A percentile compares a stretch with the other conserved stretches of the same genome.
These are phyloP conservation scores for Enteromius treurensis DNA, from an alignment of 2,797 vertebrate genomes.

Conservation along the genomic window DNA sequence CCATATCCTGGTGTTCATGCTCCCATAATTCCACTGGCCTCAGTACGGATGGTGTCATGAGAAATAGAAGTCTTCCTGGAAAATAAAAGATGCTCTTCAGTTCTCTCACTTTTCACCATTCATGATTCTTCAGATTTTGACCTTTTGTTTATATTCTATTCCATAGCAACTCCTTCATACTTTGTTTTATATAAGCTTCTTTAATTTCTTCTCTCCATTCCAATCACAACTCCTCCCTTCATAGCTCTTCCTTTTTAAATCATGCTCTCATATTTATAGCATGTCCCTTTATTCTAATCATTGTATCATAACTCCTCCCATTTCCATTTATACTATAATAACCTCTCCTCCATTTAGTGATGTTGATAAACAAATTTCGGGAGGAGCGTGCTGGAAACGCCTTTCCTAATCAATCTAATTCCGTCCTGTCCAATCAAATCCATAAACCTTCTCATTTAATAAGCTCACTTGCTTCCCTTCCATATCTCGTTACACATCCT, in stretches of 20 bases:
- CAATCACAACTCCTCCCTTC: not conserved
- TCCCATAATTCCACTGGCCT: conserved; percentile 58
- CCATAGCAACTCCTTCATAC: not conserved
- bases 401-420: no score
- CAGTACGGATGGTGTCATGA: conserved; percentile 66
- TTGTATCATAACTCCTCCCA: not conserved
- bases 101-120: not conserved
- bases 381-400: no score
- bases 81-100: conserved; percentile 66
- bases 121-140: not conserved
- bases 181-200: not conserved
- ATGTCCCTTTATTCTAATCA: not conserved
- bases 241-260: not conserved
- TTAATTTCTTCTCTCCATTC: not conserved
- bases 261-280: not conserved
- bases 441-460: no score
- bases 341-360: not conserved
- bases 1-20: conserved; percentile 63
- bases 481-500: no score
- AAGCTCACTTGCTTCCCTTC: no score
- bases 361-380: no score
- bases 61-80: conserved; percentile 72
- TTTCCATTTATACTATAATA: not conserved
- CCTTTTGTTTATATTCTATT: not conserved
- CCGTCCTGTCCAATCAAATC: no score